phyloP scores from a whole-genome alignment of 2,113 vertebrate genomes.

The Monopterus albus region DNA sequence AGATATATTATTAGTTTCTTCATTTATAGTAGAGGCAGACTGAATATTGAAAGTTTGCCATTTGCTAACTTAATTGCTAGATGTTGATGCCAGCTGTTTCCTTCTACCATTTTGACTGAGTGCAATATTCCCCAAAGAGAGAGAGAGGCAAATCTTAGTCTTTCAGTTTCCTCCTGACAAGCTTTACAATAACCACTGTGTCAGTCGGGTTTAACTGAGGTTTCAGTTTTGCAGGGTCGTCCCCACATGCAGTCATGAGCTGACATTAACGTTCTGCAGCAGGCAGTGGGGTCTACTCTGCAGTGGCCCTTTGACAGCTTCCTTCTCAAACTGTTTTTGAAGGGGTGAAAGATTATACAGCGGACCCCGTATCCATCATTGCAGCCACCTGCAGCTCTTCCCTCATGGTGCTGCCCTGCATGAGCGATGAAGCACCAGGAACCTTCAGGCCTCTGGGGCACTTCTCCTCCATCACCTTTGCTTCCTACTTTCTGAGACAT shows the following conservation, averaged over 20 bases:
- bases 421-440: slow-evolving; percentile 53
- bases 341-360: slow-evolving; percentile 65
- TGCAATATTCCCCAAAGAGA: slow-evolving; percentile 13
- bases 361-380: slow-evolving; percentile 62
- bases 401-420: slow-evolving; percentile 14
- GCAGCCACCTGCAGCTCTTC: slow-evolving; percentile 63
- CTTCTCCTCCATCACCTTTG: slow-evolving; percentile 39
- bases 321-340: slow-evolving; percentile 69
- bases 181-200: slow-evolving; percentile 54
- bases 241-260: slow-evolving; percentile 47
- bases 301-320: slow-evolving; percentile 59
- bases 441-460: slow-evolving; percentile 7
- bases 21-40: neutral
- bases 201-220: slow-evolving; percentile 36
- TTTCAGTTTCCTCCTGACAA: slow-evolving; percentile 41
- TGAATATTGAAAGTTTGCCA: slow-evolving; percentile 6
- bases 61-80: slow-evolving; percentile 11
- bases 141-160: slow-evolving; percentile 17
- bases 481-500: slow-evolving; percentile 27
- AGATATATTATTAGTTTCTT: neutral
- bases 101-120: slow-evolving; percentile 28
- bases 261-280: slow-evolving; percentile 56
- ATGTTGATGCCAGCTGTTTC: slow-evolving; percentile 48
- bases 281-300: slow-evolving; percentile 28
- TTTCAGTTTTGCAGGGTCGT: slow-evolving; percentile 58